Evolutionary conservation across 2,797 vertebrate species (phyloP).

Genomic region (Forpus xanthops): DNA sequence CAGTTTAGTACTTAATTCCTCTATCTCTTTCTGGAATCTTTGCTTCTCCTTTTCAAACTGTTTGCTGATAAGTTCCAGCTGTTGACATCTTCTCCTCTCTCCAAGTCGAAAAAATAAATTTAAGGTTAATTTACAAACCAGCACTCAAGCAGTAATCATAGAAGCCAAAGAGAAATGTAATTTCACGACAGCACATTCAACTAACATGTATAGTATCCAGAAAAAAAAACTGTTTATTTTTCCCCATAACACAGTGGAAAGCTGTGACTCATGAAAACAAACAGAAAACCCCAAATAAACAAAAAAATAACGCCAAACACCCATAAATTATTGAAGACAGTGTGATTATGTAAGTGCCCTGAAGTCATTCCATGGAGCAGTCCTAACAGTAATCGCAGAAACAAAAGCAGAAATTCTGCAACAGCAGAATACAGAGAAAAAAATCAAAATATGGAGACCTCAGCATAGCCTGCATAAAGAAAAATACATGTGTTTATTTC

Average conservation of each 20-base stretch:
- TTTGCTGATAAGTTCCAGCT: slow-evolving; percentile 77
- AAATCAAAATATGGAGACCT: neutral
- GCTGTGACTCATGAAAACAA: neutral
- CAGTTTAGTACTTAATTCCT: slow-evolving; percentile 80
- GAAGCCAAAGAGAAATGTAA: neutral
- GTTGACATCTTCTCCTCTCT: slow-evolving; percentile 75
- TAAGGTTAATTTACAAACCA: neutral
- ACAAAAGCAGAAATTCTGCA: neutral
- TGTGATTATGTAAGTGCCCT: neutral
- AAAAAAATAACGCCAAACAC: neutral
- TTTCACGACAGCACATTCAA: neutral
- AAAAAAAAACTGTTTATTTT: neutral
- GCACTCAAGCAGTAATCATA: neutral
- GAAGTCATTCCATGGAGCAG: neutral
- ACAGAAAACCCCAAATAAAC: neutral
- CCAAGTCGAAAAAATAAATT: slow-evolving; percentile 8
- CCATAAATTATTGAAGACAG: neutral
- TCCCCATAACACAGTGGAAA: neutral
- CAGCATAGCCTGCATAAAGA: neutral
- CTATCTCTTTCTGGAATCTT: slow-evolving; percentile 74
- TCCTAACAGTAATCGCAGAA: neutral
- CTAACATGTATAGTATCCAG: neutral
- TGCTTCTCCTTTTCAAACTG: slow-evolving; percentile 79
- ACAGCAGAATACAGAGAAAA: neutral
- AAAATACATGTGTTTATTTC: neutral